Evolutionary conservation across 2,888 invertebrate genomes (phyloP), one percentile per base, ranked within the genome.

Genomic region (Crossocerus cetratus): DNA sequence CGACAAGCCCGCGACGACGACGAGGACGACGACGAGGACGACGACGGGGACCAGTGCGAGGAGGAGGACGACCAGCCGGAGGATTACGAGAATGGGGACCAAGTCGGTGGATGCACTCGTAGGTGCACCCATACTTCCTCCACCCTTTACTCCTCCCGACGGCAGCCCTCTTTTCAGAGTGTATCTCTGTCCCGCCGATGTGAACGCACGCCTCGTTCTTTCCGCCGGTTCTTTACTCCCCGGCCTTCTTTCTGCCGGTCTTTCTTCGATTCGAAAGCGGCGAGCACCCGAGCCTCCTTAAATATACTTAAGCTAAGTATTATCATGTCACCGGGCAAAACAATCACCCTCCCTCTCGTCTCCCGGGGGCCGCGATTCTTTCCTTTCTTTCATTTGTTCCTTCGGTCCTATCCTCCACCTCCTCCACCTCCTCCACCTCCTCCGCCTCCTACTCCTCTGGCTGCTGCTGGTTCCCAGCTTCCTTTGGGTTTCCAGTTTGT

Each of bases 301-400:
- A 78, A 80, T 71, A 77, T 63, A 69, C 76, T 63, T 54, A 45
- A 69, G 74, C 74, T 72, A 77, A 78, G 72, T 80, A 78, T 80
- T 77, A 78, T 80, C 79, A 64, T 72, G 77, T 80, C 70, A 80
- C 74, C 72, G 69, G 32, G 62, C 69, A 70, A 80, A 78, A 80
- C 79, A 77, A 73, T 69, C 74, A 65, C 64, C 65, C 53, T n/a
- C 45, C 14, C 45, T 45, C 32, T 69, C 56, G 57, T 62, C 21
- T 16, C 20, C 49, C 49, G 49, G 49, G 49, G 49, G 14, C 14
- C 58, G 56, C 20, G 8, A 14, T 21, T 16, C 16, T 14, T 21
- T 14, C 21, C 18, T 56, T 22, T 2, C 20, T 55, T 22, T 22
- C 55, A 21, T 22, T 55, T 20, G 21, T 55, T 20, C 20, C 3